Conservation (phyloP, 23 tunicate species). For the Diplosoma virens region DNA sequence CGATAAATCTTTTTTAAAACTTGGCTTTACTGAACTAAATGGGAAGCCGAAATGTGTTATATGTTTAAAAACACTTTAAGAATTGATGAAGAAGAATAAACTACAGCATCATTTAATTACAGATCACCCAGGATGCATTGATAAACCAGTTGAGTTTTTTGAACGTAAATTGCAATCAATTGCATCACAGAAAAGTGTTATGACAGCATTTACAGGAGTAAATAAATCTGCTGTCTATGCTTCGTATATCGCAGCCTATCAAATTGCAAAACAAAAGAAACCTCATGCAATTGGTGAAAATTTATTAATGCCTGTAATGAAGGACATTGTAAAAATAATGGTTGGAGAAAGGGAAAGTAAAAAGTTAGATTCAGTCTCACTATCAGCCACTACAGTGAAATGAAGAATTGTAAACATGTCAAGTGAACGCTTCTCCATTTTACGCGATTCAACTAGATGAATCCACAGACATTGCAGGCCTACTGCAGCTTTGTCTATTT, state of each 20-base stretch:
- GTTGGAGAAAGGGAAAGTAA: slow-evolving; percentile 18
- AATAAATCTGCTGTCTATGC: slow-evolving; percentile 27
- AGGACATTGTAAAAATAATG: slow-evolving; percentile 20
- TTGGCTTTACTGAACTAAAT: slow-evolving; percentile 35
- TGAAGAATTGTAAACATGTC: not conserved
- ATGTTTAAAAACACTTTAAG: slow-evolving; percentile 41
- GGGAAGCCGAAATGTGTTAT: slow-evolving; percentile 53
- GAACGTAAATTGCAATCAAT: slow-evolving; percentile 24
- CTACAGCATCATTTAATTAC: slow-evolving; percentile 17
- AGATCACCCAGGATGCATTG: slow-evolving; percentile 25
- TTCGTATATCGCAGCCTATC: slow-evolving; percentile 9
- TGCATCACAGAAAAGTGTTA: slow-evolving; percentile 14
- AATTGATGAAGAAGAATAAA: slow-evolving; percentile 41
- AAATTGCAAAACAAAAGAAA: slow-evolving; percentile 27
- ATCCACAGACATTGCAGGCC: slow-evolving; percentile 36
- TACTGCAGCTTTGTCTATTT: slow-evolving; percentile 33
- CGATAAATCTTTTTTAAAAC: slow-evolving; percentile 45
- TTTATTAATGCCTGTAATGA: slow-evolving; percentile 29
- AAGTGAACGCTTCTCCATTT: slow-evolving; percentile 11
- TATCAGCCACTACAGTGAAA: slow-evolving; percentile 7
- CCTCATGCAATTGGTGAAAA: slow-evolving; percentile 11
- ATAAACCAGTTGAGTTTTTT: slow-evolving; percentile 29
- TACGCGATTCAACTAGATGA: slow-evolving; percentile 21
- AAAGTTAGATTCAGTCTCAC: not conserved
- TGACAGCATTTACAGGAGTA: slow-evolving; percentile 24